Conservation (phyloP, 1,140 invertebrate genomes). For the Araneus ventricosus region DNA sequence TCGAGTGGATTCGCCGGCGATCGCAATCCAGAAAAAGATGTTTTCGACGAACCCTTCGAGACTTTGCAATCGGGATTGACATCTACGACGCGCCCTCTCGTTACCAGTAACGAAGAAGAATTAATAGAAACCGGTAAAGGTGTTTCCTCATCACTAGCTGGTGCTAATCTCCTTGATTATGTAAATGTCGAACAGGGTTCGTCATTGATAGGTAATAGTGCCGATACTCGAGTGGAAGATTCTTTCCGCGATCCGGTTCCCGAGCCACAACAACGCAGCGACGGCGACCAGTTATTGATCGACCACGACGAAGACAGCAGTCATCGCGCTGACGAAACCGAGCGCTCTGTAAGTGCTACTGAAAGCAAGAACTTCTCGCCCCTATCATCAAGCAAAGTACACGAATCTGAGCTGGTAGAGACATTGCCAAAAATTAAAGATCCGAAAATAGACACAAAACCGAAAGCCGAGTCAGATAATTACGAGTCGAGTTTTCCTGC, state of each 20-base stretch:
- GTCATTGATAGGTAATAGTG: conserved; percentile 62
- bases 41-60: not conserved
- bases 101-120: conserved; percentile 63
- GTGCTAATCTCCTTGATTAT: conserved; percentile 66
- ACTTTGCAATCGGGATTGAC: conserved; percentile 61
- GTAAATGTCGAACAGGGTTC: conserved; percentile 43
- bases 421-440: conserved; percentile 69
- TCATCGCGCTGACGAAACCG: not conserved
- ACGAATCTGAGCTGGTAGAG: conserved; percentile 47
- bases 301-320: conserved; percentile 21
- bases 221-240: conserved; percentile 75
- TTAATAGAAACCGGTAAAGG: not conserved
- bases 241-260: conserved; percentile 58
- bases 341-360: not conserved
- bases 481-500: conserved; percentile 63
- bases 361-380: conserved; percentile 25
- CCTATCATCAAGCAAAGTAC: conserved; percentile 12
- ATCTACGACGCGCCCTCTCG: conserved; percentile 70
- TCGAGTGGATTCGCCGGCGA: conserved; percentile 38
- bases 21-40: conserved; percentile 9
- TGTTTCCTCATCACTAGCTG: conserved; percentile 37
- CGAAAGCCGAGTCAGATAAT: conserved; percentile 61
- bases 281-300: conserved; percentile 70
- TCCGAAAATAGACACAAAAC: conserved; percentile 66
- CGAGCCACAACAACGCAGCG: conserved; percentile 64